Base-by-base conservation (phyloP, 2,888 invertebrate species). In the Omphaloscelis lunosa region DNA sequence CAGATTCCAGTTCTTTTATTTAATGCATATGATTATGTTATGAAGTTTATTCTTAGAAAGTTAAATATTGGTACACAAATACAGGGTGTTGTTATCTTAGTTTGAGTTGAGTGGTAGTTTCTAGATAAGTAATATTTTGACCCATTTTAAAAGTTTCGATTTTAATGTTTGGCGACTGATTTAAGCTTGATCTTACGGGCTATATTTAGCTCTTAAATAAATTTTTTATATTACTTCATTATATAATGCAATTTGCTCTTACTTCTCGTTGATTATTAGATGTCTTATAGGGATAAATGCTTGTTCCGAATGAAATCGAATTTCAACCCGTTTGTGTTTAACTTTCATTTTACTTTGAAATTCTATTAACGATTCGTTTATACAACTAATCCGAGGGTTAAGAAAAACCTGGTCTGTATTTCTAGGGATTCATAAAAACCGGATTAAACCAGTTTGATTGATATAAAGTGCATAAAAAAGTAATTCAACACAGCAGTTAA, bases 301-400 rank as follows among this genome's bases (percentile, higher is more conserved):
- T 76, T 72, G 72, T 58, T 76, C 67, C 70, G 51, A 71, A 77
- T 69, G 59, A 80, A 71, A 84, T 88, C 72, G 76, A 83, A 79
- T 88, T 81, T 76, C 70, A 74, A 12, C 71, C 56, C 74, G 61
- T 76, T 81, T 69, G 29, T 89, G 87, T 91, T 91, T 89, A 89
- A 89, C 82, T 90, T 90, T 87, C 83, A 88, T 90, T 89, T 87
- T 84, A 82, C 80, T 86, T 89, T 80, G 83, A 88, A 89, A 90
- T 88, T 83, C 88, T 80, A 86, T 90, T 85, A 86, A 73, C 72
- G 73, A 76, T 79, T 77, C 77, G 85, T 84, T 88, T 86, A 82
- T 86, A 85, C 84, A 72, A 67, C 67, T 81, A 87, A 90, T 90
- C 88, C 82, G 39, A n/a, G 80, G 84, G 67, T 83, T 84, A 75